Base-by-base conservation (phyloP, 2,888 invertebrate genomes). In the Rhimphoctona megacephalus region DNA sequence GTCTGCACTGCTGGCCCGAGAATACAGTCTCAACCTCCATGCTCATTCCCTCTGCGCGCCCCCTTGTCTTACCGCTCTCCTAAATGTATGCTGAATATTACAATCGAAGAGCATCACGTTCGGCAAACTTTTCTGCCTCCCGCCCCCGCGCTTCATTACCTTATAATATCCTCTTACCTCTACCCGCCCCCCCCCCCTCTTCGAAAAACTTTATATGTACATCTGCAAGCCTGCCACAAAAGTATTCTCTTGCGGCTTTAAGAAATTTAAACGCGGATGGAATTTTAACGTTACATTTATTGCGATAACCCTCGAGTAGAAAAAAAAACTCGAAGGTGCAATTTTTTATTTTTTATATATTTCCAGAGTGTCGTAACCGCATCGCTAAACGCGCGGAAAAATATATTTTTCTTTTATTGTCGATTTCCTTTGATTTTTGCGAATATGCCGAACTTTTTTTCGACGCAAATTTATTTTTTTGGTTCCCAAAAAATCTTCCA, bases 1-100 rank as follows among this genome's bases (percentile, higher is more conserved):
- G 89, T 88, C 90, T 90, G 90, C 88, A 91, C 90, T 6, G 61
- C 61, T 91, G 89, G 70, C 81, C 61, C 85, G 87, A 84, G 85
- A 85, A 88, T 87, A 83, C 87, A 85, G 77, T 57, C 83, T 77
- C 70, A 36, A 43, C 76, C 39, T 39, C 66, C n/a, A 4, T 9
- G 0, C 39, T 25, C 36, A 8, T 39, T 39, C 66, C 36, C 9
- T 33, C 11, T 5, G 36, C 66, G 6, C 30, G 11, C 3, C 77
- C 69, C 33, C 49, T 67, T 22, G 22, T 22, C 8, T 9, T 39
- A 2, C n/a, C 67, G 67, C 36, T 39, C 67, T 36, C 67, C 39
- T n/a, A 67, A 36, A 36, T 67, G 67, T 61, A 46, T 52, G 66
- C 54, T 67, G 46, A 76, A 86, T 79, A 57, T 57, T 43, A 79